phyloP scores from a whole-genome alignment of 2,888 invertebrate species.

The Caenorhabditis afra region DNA sequence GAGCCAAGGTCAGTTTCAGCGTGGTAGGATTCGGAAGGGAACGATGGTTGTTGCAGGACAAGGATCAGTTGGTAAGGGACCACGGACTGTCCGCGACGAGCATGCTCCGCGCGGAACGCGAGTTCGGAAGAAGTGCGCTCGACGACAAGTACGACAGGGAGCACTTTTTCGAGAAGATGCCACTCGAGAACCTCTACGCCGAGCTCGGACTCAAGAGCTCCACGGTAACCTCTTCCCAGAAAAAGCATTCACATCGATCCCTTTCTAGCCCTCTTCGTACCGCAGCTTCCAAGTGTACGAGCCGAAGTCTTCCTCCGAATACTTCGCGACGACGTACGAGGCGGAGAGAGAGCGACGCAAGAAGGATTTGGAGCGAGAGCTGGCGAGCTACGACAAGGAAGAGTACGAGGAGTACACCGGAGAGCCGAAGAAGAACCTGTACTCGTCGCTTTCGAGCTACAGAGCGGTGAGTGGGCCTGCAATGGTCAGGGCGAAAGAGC shows the following conservation, averaged over 20 bases:
- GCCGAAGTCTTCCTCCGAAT: slow-evolving; percentile 78
- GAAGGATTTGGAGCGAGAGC: slow-evolving; percentile 48
- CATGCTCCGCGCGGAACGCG: slow-evolving; percentile 76
- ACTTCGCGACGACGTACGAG: slow-evolving; percentile 68
- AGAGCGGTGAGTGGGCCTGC: slow-evolving; percentile 30
- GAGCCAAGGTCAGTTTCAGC: slow-evolving; percentile 30
- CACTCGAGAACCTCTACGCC: slow-evolving; percentile 71
- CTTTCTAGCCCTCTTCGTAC: slow-evolving; percentile 55
- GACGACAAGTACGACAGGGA: slow-evolving; percentile 71
- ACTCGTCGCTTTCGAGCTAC: slow-evolving; percentile 54
- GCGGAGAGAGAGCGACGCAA: slow-evolving; percentile 55
- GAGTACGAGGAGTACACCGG: slow-evolving; percentile 41
- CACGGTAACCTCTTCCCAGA: slow-evolving; percentile 25
- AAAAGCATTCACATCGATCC: background rate
- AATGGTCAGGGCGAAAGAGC: no score
- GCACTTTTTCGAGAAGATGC: slow-evolving; percentile 71
- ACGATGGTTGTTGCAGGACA: slow-evolving; percentile 52
- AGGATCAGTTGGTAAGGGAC: slow-evolving; percentile 58
- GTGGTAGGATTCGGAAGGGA: background rate
- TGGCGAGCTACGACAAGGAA: slow-evolving; percentile 34
- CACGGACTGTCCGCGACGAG: slow-evolving; percentile 71
- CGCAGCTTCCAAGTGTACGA: slow-evolving; percentile 76
- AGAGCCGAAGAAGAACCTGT: slow-evolving; percentile 47
- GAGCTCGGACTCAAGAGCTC: slow-evolving; percentile 71
- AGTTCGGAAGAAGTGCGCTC: slow-evolving; percentile 73